phyloP scores from a whole-genome alignment of 2,113 vertebrate genomes.

The Oreochromis tanganicae region DNA sequence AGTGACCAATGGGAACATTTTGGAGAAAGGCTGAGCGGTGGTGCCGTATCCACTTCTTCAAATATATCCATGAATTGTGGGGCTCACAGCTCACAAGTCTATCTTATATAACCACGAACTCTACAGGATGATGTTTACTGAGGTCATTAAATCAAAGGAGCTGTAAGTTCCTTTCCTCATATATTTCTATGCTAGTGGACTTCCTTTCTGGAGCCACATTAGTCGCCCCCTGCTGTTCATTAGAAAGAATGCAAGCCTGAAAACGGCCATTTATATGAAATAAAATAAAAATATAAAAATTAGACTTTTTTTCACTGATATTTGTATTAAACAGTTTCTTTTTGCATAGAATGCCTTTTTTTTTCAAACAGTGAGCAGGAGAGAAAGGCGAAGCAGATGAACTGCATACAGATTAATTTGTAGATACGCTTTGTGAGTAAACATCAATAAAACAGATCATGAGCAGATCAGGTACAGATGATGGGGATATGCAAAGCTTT shows the following conservation, averaged over 20 bases:
- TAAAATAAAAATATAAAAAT: background rate
- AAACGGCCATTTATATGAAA: background rate
- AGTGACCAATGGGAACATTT: background rate
- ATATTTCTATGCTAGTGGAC: background rate
- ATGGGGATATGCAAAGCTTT: background rate
- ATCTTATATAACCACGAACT: background rate
- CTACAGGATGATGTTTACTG: background rate
- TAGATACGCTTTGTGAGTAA: background rate
- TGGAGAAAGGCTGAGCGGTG: background rate
- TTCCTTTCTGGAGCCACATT: background rate
- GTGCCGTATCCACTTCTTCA: background rate
- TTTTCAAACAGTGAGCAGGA: background rate
- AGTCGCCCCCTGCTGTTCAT: background rate
- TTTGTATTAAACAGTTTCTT: background rate
- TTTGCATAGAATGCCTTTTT: background rate
- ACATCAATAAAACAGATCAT: background rate
- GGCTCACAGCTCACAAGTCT: background rate
- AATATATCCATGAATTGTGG: background rate
- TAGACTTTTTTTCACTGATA: background rate
- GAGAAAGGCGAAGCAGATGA: background rate
- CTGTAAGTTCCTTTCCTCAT: accelerated
- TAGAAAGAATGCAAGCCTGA: background rate
- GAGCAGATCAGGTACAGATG: background rate
- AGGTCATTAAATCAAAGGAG: background rate
- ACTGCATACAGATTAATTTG: background rate